Base-by-base conservation (phyloP, 2,888 invertebrate genomes). In the Mamestra brassicae region DNA sequence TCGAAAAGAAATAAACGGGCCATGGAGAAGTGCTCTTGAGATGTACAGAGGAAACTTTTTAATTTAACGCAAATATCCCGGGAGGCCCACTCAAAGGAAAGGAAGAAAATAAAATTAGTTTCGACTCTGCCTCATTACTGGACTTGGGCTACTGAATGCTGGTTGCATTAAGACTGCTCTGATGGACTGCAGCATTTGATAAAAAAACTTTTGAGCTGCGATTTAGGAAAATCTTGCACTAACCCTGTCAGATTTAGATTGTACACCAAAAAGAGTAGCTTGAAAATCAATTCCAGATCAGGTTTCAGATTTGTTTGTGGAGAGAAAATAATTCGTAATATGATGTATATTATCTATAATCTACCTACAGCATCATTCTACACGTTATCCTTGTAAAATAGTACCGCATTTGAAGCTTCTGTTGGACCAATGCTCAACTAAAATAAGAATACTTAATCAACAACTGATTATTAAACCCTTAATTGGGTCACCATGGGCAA, bases 11-110 rank as follows among this genome's bases (percentile, higher is more conserved):
- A 92, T 90, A 90, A 92, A 90, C 88, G 87, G 88, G 85, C 87
- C 87, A 86, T 85, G 85, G 81, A 76, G 85, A 79, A 89, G 91
- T 85, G 77, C 88, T 89, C 91, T 92, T 84, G 89, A 91, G 91
- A 90, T 89, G 88, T 85, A 87, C 84, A 90, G 87, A 84, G 87
- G 89, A 92, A 95, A 94, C 92, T 95, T 95, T 95, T 95, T 93
- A 94, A 94, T 94, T 94, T 91, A 93, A 94, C 89, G 91, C 92
- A 93, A 94, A 94, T 92, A 93, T 93, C 90, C 89, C 89, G 91
- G 92, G 92, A 91, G 91, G 87, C 88, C 78, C 84, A 87, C 89
- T 93, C 92, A 93, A 94, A 94, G 91, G 91, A 92, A 89, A 88
- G 84, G 82, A 88, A 89, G 91, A 90, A 94, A 93, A 93, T 93